Conservation (phyloP, 2,797 vertebrate species). For the Bradypus variegatus region DNA sequence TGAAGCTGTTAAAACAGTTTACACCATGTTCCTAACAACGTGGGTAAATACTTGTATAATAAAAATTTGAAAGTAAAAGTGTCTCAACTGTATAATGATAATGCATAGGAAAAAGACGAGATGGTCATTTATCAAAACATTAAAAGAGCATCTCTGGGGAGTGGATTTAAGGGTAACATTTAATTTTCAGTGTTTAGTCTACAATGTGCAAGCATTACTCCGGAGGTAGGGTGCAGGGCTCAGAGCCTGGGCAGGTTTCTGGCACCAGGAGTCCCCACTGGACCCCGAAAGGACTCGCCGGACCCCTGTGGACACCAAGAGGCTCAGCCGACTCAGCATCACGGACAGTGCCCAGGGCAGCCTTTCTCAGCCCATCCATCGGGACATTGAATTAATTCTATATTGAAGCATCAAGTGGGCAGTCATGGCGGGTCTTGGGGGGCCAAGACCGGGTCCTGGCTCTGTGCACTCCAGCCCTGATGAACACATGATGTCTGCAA, state of each 20-base stretch:
- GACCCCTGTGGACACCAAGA: neutral
- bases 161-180: rapidly evolving
- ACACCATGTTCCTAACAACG: neutral
- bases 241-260: neutral
- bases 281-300: rapidly evolving
- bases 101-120: neutral
- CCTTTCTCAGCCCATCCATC: rapidly evolving
- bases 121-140: neutral
- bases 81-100: neutral
- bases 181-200: rapidly evolving
- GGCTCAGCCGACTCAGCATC: neutral
- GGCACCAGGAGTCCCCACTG: neutral
- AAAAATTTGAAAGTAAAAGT: neutral
- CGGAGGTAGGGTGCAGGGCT: rapidly evolving
- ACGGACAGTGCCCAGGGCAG: neutral
- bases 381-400: neutral
- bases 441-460: too few relatives aligned
- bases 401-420: rapidly evolving
- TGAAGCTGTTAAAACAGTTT: neutral
- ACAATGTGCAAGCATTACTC: rapidly evolving
- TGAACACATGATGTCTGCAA: too few relatives aligned
- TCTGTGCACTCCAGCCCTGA: too few relatives aligned
- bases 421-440: too few relatives aligned
- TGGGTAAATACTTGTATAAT: neutral
- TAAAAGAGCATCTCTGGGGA: rapidly evolving